A percentile compares a stretch with the other conserved stretches of the same genome.
These are phyloP conservation scores for Cyclopterus lumpus DNA, from an alignment of 2,797 vertebrate species.

Conservation along the genomic window DNA sequence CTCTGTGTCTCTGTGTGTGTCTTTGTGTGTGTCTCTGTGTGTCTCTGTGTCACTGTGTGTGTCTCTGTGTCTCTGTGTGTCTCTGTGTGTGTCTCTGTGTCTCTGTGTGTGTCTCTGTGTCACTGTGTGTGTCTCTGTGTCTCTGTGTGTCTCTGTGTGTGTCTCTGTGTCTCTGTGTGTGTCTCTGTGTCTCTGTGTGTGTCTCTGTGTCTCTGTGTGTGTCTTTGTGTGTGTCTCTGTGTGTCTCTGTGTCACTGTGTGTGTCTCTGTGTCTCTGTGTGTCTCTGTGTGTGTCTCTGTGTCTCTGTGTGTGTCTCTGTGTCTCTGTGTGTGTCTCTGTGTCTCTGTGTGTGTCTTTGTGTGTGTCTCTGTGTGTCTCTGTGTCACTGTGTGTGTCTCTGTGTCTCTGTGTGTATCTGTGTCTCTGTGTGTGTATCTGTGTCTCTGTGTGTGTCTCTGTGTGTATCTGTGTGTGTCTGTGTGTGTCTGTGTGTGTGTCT, in stretches of 20 bases:
- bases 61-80: constrained; percentile 1
- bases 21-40: constrained; percentile 10
- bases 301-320: constrained; percentile 3
- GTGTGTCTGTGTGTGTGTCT: constrained; percentile 9
- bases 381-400: too few species aligned
- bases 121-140: too few species aligned
- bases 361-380: constrained; percentile 8
- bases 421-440: constrained; percentile 5
- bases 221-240: constrained; percentile 14
- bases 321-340: constrained; percentile 12
- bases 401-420: constrained; percentile 12
- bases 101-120: constrained; percentile 9
- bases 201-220: constrained; percentile 7
- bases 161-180: constrained; percentile 12
- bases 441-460: constrained; percentile 19
- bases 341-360: constrained; percentile 5
- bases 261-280: constrained; percentile 12
- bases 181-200: constrained; percentile 9
- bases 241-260: constrained; percentile 1
- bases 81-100: constrained; percentile 12
- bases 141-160: constrained; percentile 7
- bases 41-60: too few species aligned
- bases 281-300: constrained; percentile 13
- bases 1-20: constrained; percentile 11
- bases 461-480: constrained; percentile 6